Conservation (phyloP, 1,140 invertebrate species). For the Drosophila subobscura region DNA sequence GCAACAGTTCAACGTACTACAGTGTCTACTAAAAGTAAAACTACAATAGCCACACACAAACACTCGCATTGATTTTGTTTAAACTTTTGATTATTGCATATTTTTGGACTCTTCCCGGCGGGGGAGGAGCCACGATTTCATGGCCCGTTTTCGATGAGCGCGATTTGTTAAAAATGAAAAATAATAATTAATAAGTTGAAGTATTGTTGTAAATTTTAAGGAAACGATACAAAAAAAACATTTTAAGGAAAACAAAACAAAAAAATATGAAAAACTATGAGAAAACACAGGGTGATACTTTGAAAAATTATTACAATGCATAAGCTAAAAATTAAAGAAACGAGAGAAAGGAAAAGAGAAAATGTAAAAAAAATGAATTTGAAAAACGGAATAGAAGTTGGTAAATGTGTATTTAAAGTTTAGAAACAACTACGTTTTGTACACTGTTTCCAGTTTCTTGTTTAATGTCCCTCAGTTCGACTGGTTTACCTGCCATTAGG, state of each 20-base stretch:
- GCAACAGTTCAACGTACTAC: conserved; percentile 74
- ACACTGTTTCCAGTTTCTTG: conserved; percentile 38
- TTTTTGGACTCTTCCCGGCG: conserved; percentile 49
- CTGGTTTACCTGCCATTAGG: conserved; percentile 12
- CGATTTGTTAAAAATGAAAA: conserved; percentile 69
- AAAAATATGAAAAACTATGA: conserved; percentile 73
- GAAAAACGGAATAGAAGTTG: conserved; percentile 63
- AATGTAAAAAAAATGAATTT: conserved; percentile 55
- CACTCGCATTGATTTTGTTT: conserved; percentile 65
- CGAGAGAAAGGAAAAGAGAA: conserved; percentile 36
- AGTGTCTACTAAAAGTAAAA: conserved; percentile 80
- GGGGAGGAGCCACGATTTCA: conserved; percentile 49
- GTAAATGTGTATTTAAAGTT: conserved; percentile 73
- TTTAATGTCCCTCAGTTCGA: conserved; percentile 17
- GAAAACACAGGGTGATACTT: conserved; percentile 83
- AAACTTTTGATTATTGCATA: conserved; percentile 56
- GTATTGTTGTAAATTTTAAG: conserved; percentile 81
- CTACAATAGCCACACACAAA: conserved; percentile 73
- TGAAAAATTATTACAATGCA: conserved; percentile 79
- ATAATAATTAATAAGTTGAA: conserved; percentile 71
- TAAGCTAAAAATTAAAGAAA: conserved; percentile 57
- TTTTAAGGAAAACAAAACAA: conserved; percentile 59
- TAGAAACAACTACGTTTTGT: conserved; percentile 35
- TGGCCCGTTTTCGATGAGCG: conserved; percentile 64
- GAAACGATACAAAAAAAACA: conserved; percentile 41